phyloP scores from a whole-genome alignment of 2,888 invertebrate genomes.

The Prosapia bicincta region DNA sequence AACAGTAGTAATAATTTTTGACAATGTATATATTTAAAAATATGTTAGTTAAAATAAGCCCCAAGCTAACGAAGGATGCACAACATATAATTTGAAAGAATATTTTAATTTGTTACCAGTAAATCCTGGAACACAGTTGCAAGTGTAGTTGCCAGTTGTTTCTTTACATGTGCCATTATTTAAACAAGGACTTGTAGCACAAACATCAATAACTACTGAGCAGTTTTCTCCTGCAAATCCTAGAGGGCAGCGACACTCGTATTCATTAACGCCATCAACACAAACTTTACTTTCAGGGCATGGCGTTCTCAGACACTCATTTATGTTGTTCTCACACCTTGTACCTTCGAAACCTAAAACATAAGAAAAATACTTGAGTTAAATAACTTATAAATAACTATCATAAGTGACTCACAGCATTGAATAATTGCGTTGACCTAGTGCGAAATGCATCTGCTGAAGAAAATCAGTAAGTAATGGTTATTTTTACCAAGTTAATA shows the following conservation, averaged over 20 bases:
- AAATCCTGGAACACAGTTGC: conserved; percentile 66
- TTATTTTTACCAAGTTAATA: too few species aligned
- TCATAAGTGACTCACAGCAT: too few species aligned
- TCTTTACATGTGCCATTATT: conserved; percentile 71
- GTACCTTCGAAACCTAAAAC: conserved; percentile 58
- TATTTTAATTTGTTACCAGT: too few species aligned
- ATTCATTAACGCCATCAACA: conserved; percentile 53
- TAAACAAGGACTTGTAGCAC: conserved; percentile 57
- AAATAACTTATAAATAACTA: too few species aligned
- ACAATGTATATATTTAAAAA: too few species aligned
- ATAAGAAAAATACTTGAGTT: conserved; percentile 26
- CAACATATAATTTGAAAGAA: too few species aligned
- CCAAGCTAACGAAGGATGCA: too few species aligned
- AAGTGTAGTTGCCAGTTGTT: conserved; percentile 59
- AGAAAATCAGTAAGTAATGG: too few species aligned
- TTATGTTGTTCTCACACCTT: conserved; percentile 60
- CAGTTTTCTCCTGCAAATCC: conserved; percentile 61
- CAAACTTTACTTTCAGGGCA: conserved; percentile 54
- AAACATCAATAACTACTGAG: conserved; percentile 50
- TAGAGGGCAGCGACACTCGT: conserved; percentile 58
- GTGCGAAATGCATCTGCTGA: too few species aligned
- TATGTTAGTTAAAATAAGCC: too few species aligned
- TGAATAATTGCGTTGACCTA: too few species aligned
- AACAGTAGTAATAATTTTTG: too few species aligned
- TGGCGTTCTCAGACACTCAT: conserved; percentile 58